Base-by-base conservation (phyloP, 2,113 vertebrate species). In the Erpornis zantholeuca region DNA sequence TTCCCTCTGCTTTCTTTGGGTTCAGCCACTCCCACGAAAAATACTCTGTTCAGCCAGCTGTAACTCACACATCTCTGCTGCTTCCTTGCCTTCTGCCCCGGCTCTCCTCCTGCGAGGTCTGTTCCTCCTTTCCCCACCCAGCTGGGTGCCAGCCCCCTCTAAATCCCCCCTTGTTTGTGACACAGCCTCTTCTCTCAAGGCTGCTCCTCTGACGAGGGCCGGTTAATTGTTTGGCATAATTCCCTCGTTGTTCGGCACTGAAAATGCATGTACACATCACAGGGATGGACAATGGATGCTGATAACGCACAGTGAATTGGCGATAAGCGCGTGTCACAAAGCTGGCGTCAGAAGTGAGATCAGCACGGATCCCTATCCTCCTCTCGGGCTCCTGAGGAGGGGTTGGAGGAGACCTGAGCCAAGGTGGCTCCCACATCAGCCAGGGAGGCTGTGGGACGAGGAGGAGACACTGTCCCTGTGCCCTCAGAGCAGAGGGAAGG, bases 261-360 rank as follows among this genome's bases (percentile, higher is more conserved):
- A 76, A 28, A 52, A 68, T 24, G 40, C 53, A 28, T 44, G 77
- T 24, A n/a, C 64, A 68, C 61, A 70, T 61, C 94, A 50, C 7
- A 78, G 71, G 45, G 31, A 66, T 75, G 50, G 86, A 52, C 66
- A 86, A 86, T 88, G 52, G 72, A 25, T 71, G 76, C 64, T 93
- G 86, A 96, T 75, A 86, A 71, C 49, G 86, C 80, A 64, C 82
- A 66, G 84, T 96, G 92, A 88, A 92, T 88, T 88, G 44, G 35
- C 35, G 1, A 4, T 49, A 28, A 86, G 25, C 29, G 71, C 31
- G 70, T 69, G 40, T 47, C 52, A 9, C 72, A 19, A 50, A 60
- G 80, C 45, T 65, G 73, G 82, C 75, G 45, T 21, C 71, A 29
- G 68, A 31, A 54, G 53, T 14, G 63, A 53, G 44, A 79, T 45